Base-by-base conservation (phyloP, 1,140 invertebrate genomes). In the Drosophila prosaltans region DNA sequence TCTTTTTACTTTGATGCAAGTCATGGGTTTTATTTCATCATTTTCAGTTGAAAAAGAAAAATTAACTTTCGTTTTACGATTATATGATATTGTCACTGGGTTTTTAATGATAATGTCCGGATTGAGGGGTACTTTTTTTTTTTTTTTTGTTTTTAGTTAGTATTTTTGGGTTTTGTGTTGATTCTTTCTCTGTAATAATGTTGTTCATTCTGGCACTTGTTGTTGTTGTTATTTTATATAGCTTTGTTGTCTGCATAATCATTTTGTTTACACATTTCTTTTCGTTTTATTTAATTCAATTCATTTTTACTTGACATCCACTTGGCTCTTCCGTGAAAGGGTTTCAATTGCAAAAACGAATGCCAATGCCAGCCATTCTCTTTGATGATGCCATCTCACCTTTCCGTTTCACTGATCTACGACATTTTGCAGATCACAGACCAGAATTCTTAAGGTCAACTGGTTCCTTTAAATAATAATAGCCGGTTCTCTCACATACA, bases 221-320 rank as follows among this genome's bases (percentile, higher is more conserved):
- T 69, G 69, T 45, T 64, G 32, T 36, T 36, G 3, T 36, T 30
- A 3, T 2, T 4, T 30, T 30, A 0, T 30, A 32, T 32, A 40
- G 59, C 76, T 82, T 82, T 88, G 83, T 77, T 77, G 76, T 82
- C 83, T 82, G 83, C 72, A 79, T 81, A 89, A 89, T 89, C 81
- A 89, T 89, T 89, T 73, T 89, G 84, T 89, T 89, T 90, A 89
- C 81, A 78, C 67, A 73, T 77, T 65, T 71, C 63, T 54, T 16
- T 16, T 67, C 41, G 65, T 67, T 75, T 58, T 60, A 36, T 78
- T 78, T 72, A 78, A 78, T 67, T 78, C 63, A 78, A 78, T 77
- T 58, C 51, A 40, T 62, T 72, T 55, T 58, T 78, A 55, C 68
- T 71, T 69, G 26, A 40, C 59, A 76, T 43, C 65, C 61, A 61